phyloP scores from a whole-genome alignment of 1,140 invertebrate genomes.

The Apis mellifera region Amel_HAv3.1 CM009931.2:5477001-5477500 shows the following conservation, averaged over 20 bases:
- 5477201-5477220: slow-evolving; percentile 85
- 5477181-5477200: slow-evolving; percentile 87
- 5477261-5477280: slow-evolving; percentile 87
- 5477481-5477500: slow-evolving; percentile 82
- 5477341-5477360: slow-evolving; percentile 91
- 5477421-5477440: slow-evolving; percentile 75
- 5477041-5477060: slow-evolving; percentile 73
- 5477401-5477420: slow-evolving; percentile 87
- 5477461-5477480: slow-evolving; percentile 62
- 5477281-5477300: slow-evolving; percentile 89
- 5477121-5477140: slow-evolving; percentile 88
- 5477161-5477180: slow-evolving; percentile 89
- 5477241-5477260: slow-evolving; percentile 89
- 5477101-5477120: slow-evolving; percentile 55
- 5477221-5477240: slow-evolving; percentile 83
- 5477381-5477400: slow-evolving; percentile 89
- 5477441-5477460: slow-evolving; percentile 66
- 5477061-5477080: slow-evolving; percentile 73
- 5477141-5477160: slow-evolving; percentile 87
- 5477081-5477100: slow-evolving; percentile 69
- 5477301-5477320: slow-evolving; percentile 90
- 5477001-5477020: slow-evolving; percentile 24
- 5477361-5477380: slow-evolving; percentile 91
- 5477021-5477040: slow-evolving; percentile 52
- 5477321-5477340: slow-evolving; percentile 88